These are phyloP conservation scores for Crax fasciolata DNA, from an alignment of 2,797 vertebrate genomes.

Conservation along the genomic window DNA sequence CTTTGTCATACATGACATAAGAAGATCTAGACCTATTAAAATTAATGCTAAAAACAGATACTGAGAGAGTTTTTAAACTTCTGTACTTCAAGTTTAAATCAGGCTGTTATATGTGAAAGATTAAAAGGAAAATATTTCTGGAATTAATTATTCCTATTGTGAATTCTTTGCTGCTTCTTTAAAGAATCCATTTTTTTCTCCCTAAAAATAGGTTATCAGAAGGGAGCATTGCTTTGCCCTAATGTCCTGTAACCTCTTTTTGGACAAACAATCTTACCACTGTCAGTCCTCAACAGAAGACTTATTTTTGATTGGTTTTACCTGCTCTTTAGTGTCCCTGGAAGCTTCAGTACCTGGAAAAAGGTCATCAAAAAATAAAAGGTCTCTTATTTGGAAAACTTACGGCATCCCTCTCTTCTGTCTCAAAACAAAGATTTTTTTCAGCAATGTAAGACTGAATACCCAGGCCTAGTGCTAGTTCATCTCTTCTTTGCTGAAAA, in stretches of 20 bases:
- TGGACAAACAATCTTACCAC: neutral
- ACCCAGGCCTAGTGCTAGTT: neutral
- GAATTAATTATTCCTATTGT: neutral
- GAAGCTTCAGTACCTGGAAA: neutral
- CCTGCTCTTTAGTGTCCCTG: neutral
- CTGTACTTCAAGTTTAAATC: neutral
- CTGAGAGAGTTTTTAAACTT: neutral
- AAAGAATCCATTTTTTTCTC: neutral
- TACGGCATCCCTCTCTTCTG: rapidly evolving
- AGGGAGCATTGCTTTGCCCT: neutral
- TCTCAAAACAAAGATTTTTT: neutral
- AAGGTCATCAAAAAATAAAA: rapidly evolving
- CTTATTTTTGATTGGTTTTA: neutral
- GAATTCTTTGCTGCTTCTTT: neutral
- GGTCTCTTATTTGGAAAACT: rapidly evolving
- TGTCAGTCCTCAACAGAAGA: neutral
- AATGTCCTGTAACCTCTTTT: neutral
- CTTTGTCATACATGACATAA: neutral
- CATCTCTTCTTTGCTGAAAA: neutral
- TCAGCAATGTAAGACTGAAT: neutral
- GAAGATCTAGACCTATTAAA: neutral
- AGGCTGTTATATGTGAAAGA: neutral
- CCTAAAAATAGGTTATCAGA: neutral
- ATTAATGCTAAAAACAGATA: neutral
- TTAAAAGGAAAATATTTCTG: neutral